phyloP scores from a whole-genome alignment of 2,113 vertebrate species.

The Lophotis ruficrista region DNA sequence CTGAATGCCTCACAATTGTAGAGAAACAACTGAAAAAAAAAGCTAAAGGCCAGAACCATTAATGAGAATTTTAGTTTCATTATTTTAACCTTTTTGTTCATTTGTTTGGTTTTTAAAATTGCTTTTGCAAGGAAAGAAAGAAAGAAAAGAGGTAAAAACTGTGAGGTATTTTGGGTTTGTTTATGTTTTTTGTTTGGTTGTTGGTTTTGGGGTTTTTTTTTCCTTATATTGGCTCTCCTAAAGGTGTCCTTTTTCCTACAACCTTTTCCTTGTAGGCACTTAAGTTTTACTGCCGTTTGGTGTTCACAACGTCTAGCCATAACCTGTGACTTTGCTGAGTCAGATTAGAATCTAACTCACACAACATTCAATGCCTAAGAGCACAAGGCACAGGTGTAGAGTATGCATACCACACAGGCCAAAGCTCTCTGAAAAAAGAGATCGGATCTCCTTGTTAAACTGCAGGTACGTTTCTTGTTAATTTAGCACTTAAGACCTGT shows the following conservation, averaged over 20 bases:
- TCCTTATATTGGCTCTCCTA: background rate
- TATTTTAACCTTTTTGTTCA: background rate
- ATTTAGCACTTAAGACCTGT: background rate
- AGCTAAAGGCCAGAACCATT: background rate
- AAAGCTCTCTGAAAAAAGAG: background rate
- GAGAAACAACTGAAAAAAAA: background rate
- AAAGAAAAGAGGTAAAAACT: background rate
- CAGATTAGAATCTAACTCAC: background rate
- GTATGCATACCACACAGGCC: background rate
- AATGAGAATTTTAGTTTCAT: background rate
- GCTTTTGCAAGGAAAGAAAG: rapidly evolving
- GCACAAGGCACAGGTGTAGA: background rate
- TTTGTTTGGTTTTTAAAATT: background rate
- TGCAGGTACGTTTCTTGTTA: background rate
- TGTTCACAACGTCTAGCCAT: background rate
- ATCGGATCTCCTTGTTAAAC: background rate
- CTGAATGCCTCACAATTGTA: background rate
- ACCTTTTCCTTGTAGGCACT: background rate
- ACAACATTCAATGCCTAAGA: background rate
- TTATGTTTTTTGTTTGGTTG: background rate
- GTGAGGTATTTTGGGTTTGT: background rate
- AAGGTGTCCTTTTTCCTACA: background rate
- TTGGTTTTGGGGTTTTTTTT: background rate
- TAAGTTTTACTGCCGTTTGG: background rate
- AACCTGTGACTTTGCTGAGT: background rate